Evolutionary conservation across 2,888 invertebrate genomes (phyloP).

Genomic region (Mystacides longicornis): DNA sequence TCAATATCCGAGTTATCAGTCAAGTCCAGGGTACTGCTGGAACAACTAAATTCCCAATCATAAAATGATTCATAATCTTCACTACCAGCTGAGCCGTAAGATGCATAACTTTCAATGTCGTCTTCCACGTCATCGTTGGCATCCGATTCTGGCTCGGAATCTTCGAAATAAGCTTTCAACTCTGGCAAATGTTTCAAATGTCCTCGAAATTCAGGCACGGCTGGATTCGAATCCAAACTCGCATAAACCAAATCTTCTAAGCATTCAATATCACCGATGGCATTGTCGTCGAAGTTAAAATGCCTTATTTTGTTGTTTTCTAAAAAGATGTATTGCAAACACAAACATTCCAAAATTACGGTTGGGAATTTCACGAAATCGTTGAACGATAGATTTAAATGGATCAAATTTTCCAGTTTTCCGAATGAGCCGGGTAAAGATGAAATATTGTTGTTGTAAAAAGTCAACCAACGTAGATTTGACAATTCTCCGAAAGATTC

Average conservation of each 20-base stretch:
- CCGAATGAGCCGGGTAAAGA: slow-evolving; percentile 32
- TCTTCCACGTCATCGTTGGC: background rate
- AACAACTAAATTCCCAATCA: slow-evolving; percentile 11
- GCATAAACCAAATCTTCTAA: slow-evolving; percentile 7
- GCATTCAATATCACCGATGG: background rate
- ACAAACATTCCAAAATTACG: slow-evolving; percentile 7
- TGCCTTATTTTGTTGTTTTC: slow-evolving; percentile 6
- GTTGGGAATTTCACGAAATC: slow-evolving; percentile 32
- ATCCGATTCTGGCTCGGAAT: background rate
- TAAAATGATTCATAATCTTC: background rate
- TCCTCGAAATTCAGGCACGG: slow-evolving; percentile 4
- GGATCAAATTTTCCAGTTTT: slow-evolving; percentile 32
- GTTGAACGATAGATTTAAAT: slow-evolving; percentile 37
- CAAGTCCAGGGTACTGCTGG: slow-evolving; percentile 7
- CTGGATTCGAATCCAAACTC: slow-evolving; percentile 6
- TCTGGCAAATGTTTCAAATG: slow-evolving; percentile 9
- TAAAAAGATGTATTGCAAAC: slow-evolving; percentile 4
- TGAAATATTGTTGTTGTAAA: slow-evolving; percentile 36
- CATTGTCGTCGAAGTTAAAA: background rate
- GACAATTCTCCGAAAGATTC: slow-evolving; percentile 32
- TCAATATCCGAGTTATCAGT: slow-evolving; percentile 6
- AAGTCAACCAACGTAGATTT: slow-evolving; percentile 37
- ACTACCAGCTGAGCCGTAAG: background rate
- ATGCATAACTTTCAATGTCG: background rate
- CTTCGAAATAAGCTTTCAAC: background rate